Conservation (phyloP, 2,113 vertebrate species). For the Equus quagga region DNA sequence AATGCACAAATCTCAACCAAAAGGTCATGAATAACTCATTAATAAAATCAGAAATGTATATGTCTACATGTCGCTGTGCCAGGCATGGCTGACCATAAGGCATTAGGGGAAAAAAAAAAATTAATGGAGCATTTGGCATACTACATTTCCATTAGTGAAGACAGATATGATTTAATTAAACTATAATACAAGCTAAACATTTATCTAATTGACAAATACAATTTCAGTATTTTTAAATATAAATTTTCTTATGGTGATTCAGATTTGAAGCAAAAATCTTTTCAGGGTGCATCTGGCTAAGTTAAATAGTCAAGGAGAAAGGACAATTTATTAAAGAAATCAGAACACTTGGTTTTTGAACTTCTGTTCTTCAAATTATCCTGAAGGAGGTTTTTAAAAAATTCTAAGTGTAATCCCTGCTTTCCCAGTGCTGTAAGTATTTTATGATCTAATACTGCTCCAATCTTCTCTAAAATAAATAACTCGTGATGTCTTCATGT, state of each 20-base stretch:
- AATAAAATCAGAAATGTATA: background rate
- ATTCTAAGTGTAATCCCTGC: background rate
- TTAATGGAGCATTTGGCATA: background rate
- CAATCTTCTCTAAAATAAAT: background rate
- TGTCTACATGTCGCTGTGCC: background rate
- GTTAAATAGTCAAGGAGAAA: background rate
- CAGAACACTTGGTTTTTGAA: background rate
- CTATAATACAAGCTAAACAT: background rate
- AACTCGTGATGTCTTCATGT: background rate
- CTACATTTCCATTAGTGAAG: slow-evolving; percentile 1
- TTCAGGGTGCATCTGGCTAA: background rate
- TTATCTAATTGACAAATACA: slow-evolving; percentile 10
- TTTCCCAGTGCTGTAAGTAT: background rate
- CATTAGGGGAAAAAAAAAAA: slow-evolving; percentile 4
- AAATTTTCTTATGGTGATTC: slow-evolving; percentile 10
- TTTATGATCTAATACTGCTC: background rate
- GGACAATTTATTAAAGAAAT: background rate
- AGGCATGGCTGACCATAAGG: background rate
- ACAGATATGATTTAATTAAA: slow-evolving; percentile 3
- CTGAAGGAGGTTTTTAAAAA: background rate
- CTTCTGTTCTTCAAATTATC: slow-evolving; percentile 18
- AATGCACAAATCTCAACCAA: slow-evolving; percentile 31
- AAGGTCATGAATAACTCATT: background rate
- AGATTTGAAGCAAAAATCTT: background rate
- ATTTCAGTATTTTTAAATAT: slow-evolving; percentile 32